These are phyloP conservation scores for Peromyscus nudipes DNA, from an alignment of 2,797 vertebrate genomes.

Conservation along the genomic window DNA sequence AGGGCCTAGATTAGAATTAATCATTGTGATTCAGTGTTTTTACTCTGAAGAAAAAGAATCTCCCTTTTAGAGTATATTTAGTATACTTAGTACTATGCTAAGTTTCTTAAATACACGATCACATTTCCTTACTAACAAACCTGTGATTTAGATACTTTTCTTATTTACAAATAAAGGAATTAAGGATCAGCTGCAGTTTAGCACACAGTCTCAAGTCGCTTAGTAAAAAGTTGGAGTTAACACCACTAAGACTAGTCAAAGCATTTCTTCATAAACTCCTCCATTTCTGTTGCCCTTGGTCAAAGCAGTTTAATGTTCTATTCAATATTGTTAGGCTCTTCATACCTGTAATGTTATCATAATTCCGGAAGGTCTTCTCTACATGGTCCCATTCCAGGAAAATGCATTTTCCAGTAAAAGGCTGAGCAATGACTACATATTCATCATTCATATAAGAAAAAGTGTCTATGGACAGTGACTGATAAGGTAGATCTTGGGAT, in stretches of 20 bases:
- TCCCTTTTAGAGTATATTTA: slow-evolving; percentile 14
- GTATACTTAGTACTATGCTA: neutral
- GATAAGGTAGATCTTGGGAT: slow-evolving; percentile 96
- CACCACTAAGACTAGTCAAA: neutral
- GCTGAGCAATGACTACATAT: slow-evolving; percentile 97
- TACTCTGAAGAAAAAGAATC: neutral
- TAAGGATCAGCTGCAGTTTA: slow-evolving; percentile 24
- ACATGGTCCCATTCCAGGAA: slow-evolving; percentile 99
- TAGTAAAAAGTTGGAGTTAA: slow-evolving; percentile 36
- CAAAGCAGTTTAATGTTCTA: slow-evolving; percentile 30
- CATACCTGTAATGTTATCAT: slow-evolving; percentile 97
- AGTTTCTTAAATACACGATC: slow-evolving; percentile 17
- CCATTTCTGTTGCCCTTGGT: neutral
- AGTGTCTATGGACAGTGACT: slow-evolving; percentile 97
- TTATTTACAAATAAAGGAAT: slow-evolving; percentile 41
- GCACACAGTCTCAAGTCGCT: neutral
- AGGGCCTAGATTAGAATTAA: slow-evolving; percentile 18
- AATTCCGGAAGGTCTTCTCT: slow-evolving; percentile 97
- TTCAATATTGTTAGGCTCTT: slow-evolving; percentile 45
- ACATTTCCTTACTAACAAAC: slow-evolving; percentile 1
- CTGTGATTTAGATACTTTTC: slow-evolving; percentile 9
- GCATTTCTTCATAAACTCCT: neutral
- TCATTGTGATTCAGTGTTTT: neutral
- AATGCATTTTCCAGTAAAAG: slow-evolving; percentile 97
- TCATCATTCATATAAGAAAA: slow-evolving; percentile 96